These are phyloP conservation scores for Anastrepha obliqua DNA, from an alignment of 1,140 invertebrate genomes.

Conservation along the genomic window DNA sequence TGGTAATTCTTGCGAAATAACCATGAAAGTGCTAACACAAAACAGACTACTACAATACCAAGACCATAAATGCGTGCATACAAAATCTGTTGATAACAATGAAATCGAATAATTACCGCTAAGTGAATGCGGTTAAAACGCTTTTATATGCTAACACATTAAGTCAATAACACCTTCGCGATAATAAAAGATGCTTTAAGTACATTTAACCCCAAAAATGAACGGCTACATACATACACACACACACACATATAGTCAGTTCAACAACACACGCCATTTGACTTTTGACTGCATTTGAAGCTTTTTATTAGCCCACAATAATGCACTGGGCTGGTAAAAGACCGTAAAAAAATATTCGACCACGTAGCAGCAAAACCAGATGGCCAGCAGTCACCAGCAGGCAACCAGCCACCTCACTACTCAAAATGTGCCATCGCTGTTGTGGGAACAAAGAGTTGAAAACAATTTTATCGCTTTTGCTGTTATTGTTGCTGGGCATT, in stretches of 20 bases:
- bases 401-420: neutral
- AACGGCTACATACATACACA: neutral
- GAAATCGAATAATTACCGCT: neutral
- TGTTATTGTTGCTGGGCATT: neutral
- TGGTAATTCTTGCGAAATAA: neutral
- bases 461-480: conserved; percentile 17
- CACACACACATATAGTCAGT: neutral
- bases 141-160: conserved; percentile 26
- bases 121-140: conserved; percentile 17
- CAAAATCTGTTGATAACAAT: neutral
- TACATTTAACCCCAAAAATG: neutral
- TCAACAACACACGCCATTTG: neutral
- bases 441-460: neutral
- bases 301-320: neutral
- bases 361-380: neutral
- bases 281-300: neutral
- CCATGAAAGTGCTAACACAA: neutral
- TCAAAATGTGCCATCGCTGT: neutral
- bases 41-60: neutral
- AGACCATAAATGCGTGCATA: neutral
- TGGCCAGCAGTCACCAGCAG: neutral
- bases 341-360: neutral
- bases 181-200: neutral
- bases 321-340: neutral
- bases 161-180: conserved; percentile 44